Evolutionary conservation across 2,113 vertebrate genomes (phyloP).

Genomic region (Apistogramma diplotaenia): DNA sequence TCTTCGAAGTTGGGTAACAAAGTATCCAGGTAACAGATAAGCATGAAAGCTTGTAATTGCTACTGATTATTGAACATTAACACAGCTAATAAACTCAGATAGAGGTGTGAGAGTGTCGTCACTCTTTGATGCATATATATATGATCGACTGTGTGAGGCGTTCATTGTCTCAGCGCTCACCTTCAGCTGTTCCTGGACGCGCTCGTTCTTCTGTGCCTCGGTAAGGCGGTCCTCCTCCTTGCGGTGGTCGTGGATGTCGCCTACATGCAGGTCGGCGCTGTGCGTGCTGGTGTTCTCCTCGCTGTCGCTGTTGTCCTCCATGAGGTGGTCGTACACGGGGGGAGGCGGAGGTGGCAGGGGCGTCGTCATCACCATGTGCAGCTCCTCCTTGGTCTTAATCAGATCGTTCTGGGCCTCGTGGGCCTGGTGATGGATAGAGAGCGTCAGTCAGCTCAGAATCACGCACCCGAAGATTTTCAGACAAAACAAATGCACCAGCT

Average conservation of each 20-base stretch:
- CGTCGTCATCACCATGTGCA: constrained; percentile 83
- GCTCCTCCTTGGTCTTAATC: constrained; percentile 89
- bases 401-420: constrained; percentile 87
- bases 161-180: constrained; percentile 67
- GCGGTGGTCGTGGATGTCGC: constrained; percentile 85
- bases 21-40: not conserved
- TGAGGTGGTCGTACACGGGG: constrained; percentile 78
- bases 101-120: not conserved
- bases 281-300: constrained; percentile 81
- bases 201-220: constrained; percentile 92
- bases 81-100: not conserved
- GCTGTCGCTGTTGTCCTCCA: constrained; percentile 82
- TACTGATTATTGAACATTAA: not conserved
- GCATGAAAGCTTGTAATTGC: not conserved
- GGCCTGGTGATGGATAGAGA: constrained; percentile 75
- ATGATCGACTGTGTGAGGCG: not conserved
- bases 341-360: constrained; percentile 82
- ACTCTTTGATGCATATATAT: not conserved
- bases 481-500: not conserved
- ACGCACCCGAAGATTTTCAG: not conserved
- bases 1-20: not conserved
- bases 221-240: constrained; percentile 89
- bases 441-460: not conserved
- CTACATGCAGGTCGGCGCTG: constrained; percentile 87
- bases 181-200: constrained; percentile 90